Base-by-base conservation (phyloP, 2,888 invertebrate species). In the Blastobasis lacticolella region DNA sequence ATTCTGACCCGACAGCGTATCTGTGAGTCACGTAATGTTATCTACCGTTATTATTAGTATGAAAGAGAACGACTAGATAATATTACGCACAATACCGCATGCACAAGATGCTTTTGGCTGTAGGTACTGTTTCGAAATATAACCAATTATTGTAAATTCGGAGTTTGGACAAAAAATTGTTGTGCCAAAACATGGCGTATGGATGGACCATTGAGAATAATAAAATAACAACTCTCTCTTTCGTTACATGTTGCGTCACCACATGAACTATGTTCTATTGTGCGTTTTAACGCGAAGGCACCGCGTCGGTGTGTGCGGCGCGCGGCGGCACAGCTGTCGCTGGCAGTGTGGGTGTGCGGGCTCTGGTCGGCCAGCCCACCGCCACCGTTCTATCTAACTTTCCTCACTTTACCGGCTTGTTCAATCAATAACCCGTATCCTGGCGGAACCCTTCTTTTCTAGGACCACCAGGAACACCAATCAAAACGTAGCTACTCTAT, bases 341-440 rank as follows among this genome's bases (percentile, higher is more conserved):
- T 23, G 23, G 23, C 38, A 48, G 41, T 44, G 49, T 49, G 49
- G 47, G 50, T 54, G 46, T 42, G 44, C 43, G 5, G 46, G 38
- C 48, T 50, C n/a, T 56, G 57, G 38, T 57, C 52, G 52, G 23
- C 23, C 23, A 3, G 23, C 23, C 23, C 23, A 23, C 23, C 23
- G 23, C 23, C 23, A 23, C 23, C 23, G 23, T 23, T 23, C 23
- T 23, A 23, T 23, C 57, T 56, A 54, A 56, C 65, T 69, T 72
- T 67, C 69, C 70, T 65, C 68, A 59, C 66, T 69, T 63, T 38
- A 45, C 43, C 10, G 60, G 57, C 67, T 79, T 78, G 79, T 83
- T 82, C 69, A 83, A 83, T 82, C 76, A 79, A 69, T 59, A 59
- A 66, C 81, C 82, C 82, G 80, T 82, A 82, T 83, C 78, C 75